Conservation (phyloP, 2,113 vertebrate genomes). For the Haliaeetus leucogaster region DNA sequence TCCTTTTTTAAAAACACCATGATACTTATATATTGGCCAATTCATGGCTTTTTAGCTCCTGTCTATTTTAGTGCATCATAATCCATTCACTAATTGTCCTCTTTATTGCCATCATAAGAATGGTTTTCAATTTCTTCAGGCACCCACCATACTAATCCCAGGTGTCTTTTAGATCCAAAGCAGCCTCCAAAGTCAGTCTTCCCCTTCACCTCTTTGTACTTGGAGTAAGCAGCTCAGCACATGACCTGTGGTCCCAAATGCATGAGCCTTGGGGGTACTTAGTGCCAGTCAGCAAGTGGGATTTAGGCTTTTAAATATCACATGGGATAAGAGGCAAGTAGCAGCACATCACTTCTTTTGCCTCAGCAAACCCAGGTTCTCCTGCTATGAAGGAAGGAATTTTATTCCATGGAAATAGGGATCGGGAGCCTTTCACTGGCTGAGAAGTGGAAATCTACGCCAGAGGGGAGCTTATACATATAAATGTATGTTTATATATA, state of each 20-base stretch:
- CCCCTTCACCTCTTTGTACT: background rate
- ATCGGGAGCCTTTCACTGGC: background rate
- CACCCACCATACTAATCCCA: background rate
- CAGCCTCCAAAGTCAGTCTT: background rate
- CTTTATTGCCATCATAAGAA: background rate
- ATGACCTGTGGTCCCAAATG: background rate
- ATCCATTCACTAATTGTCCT: background rate
- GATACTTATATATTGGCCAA: background rate
- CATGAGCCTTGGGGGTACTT: background rate
- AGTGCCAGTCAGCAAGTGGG: background rate
- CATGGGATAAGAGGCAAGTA: background rate
- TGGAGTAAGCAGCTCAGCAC: background rate
- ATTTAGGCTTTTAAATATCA: background rate
- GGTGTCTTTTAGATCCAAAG: background rate
- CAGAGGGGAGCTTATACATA: background rate
- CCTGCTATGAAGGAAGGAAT: background rate
- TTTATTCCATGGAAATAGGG: background rate
- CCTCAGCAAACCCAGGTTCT: background rate
- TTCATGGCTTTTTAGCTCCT: background rate
- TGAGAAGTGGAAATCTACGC: background rate
- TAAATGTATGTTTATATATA: background rate
- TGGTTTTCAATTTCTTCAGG: background rate
- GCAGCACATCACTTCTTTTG: background rate
- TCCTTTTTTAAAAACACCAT: background rate
- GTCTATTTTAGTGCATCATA: background rate